Evolutionary conservation across 2,113 vertebrate genomes (phyloP).

Genomic region (Boulengeromyrus knoepffleri): DNA sequence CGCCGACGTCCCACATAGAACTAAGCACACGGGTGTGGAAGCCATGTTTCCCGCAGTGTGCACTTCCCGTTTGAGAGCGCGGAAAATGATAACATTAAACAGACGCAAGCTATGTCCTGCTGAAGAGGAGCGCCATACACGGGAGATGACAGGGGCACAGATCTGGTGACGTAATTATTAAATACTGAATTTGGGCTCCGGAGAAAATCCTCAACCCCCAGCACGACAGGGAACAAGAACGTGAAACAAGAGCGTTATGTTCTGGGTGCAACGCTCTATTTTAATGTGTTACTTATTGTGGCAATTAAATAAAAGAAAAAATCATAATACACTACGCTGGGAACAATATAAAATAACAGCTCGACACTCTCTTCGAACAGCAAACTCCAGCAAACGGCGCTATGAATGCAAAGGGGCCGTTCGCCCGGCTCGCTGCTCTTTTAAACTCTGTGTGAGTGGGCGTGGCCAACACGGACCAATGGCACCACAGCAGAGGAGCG

Average conservation of each 20-base stretch:
- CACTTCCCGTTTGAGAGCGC: not conserved
- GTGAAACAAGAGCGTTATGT: not conserved
- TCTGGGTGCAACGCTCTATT: not conserved
- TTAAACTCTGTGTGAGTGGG: conserved; percentile 40
- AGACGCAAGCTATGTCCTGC: not conserved
- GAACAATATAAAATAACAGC: not conserved
- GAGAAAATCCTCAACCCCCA: not conserved
- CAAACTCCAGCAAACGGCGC: too few species aligned
- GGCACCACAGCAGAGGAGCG: conserved; percentile 48
- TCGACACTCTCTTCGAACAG: not conserved
- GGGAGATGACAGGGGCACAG: not conserved
- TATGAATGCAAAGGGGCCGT: conserved; percentile 22
- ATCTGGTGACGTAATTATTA: not conserved
- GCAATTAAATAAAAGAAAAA: not conserved
- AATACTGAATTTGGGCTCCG: not conserved
- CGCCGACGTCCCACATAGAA: not conserved
- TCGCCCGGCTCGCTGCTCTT: conserved; percentile 41
- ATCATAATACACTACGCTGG: not conserved
- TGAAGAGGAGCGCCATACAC: not conserved
- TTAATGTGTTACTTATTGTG: not conserved
- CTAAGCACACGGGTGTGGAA: not conserved
- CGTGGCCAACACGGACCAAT: conserved; percentile 70
- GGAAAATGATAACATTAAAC: not conserved
- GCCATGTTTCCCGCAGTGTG: conserved; percentile 16
- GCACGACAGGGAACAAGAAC: not conserved